Evolutionary conservation across 1,140 invertebrate genomes (phyloP).

Genomic region (Aphidius gifuensis): DNA sequence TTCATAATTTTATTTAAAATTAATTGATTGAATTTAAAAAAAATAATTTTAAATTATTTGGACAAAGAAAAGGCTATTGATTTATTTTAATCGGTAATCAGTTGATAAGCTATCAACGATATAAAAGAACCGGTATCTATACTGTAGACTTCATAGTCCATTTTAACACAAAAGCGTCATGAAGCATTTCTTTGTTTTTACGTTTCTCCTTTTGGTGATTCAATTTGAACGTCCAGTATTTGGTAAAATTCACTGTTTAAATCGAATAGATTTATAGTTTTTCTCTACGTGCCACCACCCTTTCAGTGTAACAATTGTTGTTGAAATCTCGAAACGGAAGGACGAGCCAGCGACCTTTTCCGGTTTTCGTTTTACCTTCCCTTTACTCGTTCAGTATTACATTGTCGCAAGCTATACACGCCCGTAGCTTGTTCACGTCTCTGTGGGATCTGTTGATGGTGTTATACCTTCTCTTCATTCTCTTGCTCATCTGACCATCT

Average conservation of each 20-base stretch:
- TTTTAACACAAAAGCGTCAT: slow-evolving; percentile 23
- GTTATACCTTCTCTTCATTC: background rate
- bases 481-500: slow-evolving; percentile 4
- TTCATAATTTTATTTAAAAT: no score
- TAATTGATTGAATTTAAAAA: no score
- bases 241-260: slow-evolving; percentile 32
- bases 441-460: background rate
- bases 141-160: slow-evolving; percentile 18
- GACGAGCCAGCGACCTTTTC: slow-evolving; percentile 2
- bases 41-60: no score
- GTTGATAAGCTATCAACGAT: background rate
- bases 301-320: background rate
- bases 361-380: slow-evolving; percentile 4
- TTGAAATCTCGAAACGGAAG: slow-evolving; percentile 3
- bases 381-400: background rate
- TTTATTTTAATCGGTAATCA: no score
- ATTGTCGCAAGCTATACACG: slow-evolving; percentile 4
- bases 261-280: slow-evolving; percentile 38
- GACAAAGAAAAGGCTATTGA: no score
- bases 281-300: slow-evolving; percentile 4
- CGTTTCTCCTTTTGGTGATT: slow-evolving; percentile 20
- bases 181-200: slow-evolving; percentile 36
- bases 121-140: slow-evolving; percentile 14
- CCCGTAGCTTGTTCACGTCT: slow-evolving; percentile 10
- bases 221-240: slow-evolving; percentile 26